Conservation (phyloP, 2,888 invertebrate species). For the Agonopterix subpropinquella region DNA sequence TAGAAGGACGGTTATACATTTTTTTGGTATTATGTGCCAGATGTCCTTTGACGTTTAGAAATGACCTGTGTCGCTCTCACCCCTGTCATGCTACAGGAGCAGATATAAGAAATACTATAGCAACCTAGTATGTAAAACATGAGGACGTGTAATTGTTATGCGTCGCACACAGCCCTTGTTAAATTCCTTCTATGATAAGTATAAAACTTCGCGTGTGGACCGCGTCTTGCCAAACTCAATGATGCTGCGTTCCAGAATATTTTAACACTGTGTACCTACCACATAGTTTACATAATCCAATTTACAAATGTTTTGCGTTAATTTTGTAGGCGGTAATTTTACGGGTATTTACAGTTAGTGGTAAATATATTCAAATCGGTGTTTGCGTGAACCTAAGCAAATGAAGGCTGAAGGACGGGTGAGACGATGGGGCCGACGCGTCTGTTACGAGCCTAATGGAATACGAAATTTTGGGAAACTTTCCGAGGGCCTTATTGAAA, state of each 20-base stretch:
- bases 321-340: slow-evolving; percentile 42
- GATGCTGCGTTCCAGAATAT: slow-evolving; percentile 15
- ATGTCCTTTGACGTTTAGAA: no score
- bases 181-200: background rate
- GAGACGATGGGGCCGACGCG: slow-evolving; percentile 19
- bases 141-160: no score
- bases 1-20: no score
- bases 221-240: slow-evolving; percentile 1
- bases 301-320: slow-evolving; percentile 49
- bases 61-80: no score
- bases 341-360: slow-evolving; percentile 37
- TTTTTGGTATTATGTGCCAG: no score
- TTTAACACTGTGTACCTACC: slow-evolving; percentile 23
- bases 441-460: slow-evolving; percentile 25
- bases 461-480: slow-evolving; percentile 30
- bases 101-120: no score
- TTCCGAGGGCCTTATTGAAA: slow-evolving; percentile 28
- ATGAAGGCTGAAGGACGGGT: slow-evolving; percentile 30
- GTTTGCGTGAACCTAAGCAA: slow-evolving; percentile 48
- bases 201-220: background rate
- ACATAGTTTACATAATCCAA: slow-evolving; percentile 50
- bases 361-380: slow-evolving; percentile 52
- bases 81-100: no score
- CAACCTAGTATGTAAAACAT: no score
- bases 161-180: no score